Evolutionary conservation across 2,888 invertebrate species (phyloP).

Genomic region (Melanchra persicariae): DNA sequence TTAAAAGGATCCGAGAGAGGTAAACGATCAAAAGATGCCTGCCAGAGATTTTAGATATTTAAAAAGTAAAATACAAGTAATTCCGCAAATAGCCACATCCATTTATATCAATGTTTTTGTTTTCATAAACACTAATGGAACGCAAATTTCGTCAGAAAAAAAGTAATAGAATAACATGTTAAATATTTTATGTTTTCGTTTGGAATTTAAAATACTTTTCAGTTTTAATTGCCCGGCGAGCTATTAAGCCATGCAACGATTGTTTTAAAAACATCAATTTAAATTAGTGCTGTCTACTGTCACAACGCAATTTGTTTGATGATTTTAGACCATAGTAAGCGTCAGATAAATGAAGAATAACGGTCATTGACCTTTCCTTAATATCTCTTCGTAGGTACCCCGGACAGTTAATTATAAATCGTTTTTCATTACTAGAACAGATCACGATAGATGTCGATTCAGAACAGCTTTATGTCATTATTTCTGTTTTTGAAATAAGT

Average conservation of each 20-base stretch:
- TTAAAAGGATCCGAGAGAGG: background rate
- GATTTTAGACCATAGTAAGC: no score
- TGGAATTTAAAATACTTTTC: constrained; percentile 6
- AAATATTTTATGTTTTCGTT: constrained; percentile 11
- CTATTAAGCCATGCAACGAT: background rate
- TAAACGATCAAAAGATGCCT: background rate
- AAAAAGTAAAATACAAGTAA: background rate
- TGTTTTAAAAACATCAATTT: constrained; percentile 37
- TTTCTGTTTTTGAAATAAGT: no score
- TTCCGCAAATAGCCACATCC: constrained; percentile 1
- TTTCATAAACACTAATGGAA: constrained; percentile 20
- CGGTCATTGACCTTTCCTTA: no score
- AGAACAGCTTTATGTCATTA: no score
- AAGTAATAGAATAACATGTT: constrained; percentile 8
- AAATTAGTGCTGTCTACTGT: constrained; percentile 18
- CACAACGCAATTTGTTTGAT: constrained; percentile 12
- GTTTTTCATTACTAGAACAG: no score
- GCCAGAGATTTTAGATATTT: background rate
- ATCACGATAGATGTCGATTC: no score
- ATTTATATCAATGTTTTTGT: constrained; percentile 23
- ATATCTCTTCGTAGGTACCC: no score
- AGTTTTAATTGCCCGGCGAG: constrained; percentile 4
- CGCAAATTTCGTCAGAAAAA: constrained; percentile 2
- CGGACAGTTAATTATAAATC: no score
- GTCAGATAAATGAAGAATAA: no score